Percentiles rank a stretch among this genome's conserved stretches.
These are phyloP conservation scores for Hypocryptadius cinnamomeus DNA, from an alignment of 2,113 vertebrate species.

Conservation along the genomic window DNA sequence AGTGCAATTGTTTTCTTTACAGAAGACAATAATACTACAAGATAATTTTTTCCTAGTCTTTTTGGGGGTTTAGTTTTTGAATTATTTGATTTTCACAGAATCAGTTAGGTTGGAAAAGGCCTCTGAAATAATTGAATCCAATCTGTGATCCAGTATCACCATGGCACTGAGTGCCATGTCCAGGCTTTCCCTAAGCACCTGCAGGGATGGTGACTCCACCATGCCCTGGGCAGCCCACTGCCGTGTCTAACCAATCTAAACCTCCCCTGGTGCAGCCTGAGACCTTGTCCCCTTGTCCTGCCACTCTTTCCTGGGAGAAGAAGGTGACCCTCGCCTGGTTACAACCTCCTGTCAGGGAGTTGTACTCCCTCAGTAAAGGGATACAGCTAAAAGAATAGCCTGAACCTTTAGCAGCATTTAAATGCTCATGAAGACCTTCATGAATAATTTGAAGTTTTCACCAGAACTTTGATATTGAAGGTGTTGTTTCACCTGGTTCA, in stretches of 20 bases:
- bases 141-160: not conserved
- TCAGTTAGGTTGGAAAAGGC: not conserved
- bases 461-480: not conserved
- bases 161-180: not conserved
- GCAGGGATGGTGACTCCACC: not conserved
- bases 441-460: not conserved
- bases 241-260: not conserved
- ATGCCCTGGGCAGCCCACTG: not conserved
- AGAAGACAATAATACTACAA: not conserved
- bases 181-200: not conserved
- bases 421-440: not conserved
- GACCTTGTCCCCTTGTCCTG: not conserved
- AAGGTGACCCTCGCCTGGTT: fast-evolving
- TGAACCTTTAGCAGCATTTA: not conserved
- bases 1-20: not conserved
- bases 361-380: not conserved
- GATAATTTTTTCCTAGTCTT: not conserved
- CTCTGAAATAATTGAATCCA: too few species aligned
- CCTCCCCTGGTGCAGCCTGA: not conserved
- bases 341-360: not conserved
- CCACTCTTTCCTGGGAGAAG: not conserved
- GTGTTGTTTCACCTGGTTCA: not conserved
- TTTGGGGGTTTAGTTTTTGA: not conserved
- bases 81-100: not conserved
- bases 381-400: not conserved